Evolutionary conservation across 1,140 invertebrate genomes (phyloP).

Genomic region (Drosophila elegans): DNA sequence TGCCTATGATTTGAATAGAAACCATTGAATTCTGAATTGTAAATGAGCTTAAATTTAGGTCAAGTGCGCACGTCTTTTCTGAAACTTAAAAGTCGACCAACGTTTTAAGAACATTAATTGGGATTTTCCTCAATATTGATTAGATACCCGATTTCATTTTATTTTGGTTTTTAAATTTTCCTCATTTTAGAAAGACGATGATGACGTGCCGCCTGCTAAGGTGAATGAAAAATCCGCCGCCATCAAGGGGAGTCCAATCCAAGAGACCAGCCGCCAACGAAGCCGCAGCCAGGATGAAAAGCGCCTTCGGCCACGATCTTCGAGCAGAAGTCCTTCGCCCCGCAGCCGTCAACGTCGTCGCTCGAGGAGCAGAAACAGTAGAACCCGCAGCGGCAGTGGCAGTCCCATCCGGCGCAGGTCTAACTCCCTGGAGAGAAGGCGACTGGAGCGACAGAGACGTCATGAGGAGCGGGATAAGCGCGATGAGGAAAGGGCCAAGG

Average conservation of each 20-base stretch:
- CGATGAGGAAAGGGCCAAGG: constrained; percentile 61
- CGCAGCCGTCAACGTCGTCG: constrained; percentile 49
- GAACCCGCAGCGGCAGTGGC: constrained; percentile 51
- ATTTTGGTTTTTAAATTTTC: neutral
- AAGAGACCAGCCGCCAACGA: constrained; percentile 25
- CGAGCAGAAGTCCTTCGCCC: constrained; percentile 46
- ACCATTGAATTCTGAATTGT: too few species aligned
- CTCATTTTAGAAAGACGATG: constrained; percentile 54
- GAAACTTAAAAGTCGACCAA: too few species aligned
- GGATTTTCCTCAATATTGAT: too few species aligned
- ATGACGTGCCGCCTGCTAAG: neutral
- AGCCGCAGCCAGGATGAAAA: constrained; percentile 37
- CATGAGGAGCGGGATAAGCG: constrained; percentile 69
- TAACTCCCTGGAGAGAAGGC: constrained; percentile 66
- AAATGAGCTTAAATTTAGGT: too few species aligned
- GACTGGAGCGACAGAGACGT: constrained; percentile 63
- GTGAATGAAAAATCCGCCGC: neutral
- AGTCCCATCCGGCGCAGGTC: constrained; percentile 63
- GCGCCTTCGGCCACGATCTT: constrained; percentile 12
- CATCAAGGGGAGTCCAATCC: constrained; percentile 5
- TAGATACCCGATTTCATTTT: too few species aligned
- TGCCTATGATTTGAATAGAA: too few species aligned
- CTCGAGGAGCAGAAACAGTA: constrained; percentile 37
- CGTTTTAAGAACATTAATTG: too few species aligned
- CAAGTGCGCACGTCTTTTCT: too few species aligned